Base-by-base conservation (phyloP, 1,140 invertebrate genomes). In the Drosophila orosa region DNA sequence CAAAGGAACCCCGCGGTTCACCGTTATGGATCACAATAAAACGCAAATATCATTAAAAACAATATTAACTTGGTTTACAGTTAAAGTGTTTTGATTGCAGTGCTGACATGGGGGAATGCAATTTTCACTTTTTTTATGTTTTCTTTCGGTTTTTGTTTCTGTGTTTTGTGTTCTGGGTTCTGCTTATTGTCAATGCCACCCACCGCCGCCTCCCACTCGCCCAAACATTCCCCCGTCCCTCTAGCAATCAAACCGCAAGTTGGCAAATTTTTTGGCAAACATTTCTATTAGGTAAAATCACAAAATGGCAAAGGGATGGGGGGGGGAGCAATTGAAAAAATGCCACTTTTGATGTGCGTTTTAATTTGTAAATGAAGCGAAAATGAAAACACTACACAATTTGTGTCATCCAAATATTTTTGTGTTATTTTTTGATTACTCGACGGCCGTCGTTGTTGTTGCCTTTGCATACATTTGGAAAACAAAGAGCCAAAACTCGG, bases 401-500 rank as follows among this genome's bases (percentile, higher is more conserved):
- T 74, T 40, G 55, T 80, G 73, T 54, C 73, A 59, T 58, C 22
- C 40, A 57, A 83, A 84, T 83, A 74, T 52, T 55, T 39, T 39
- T 80, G 24, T 63, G 37, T 71, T 33, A 19, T 80, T 72, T 19
- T 72, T 58, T 63, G 60, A 35, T 69, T 55, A 27, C 29, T 59
- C 33, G 52, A 45, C 54, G 39, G 44, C 29, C 35, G 40, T 57
- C 55, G 73, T 71, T 75, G 68, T 63, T 67, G 48, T 71, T 59
- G 71, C 37, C 57, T 42, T 78, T 54, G 42, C 27, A 47, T 45
- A 45, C 31, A 58, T 45, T 60, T 79, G 31, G 78, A 72, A 80
- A 85, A 83, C 80, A 80, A 84, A 83, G 81, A 76, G 50, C 50
- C 77, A 45, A 76, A 71, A 71, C 33, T 35, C 24, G 63, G 39